Percentiles rank a stretch among this genome's conserved stretches.
phyloP scores from a whole-genome alignment of 2,888 invertebrate species.

The Cerastis rubricosa region DNA sequence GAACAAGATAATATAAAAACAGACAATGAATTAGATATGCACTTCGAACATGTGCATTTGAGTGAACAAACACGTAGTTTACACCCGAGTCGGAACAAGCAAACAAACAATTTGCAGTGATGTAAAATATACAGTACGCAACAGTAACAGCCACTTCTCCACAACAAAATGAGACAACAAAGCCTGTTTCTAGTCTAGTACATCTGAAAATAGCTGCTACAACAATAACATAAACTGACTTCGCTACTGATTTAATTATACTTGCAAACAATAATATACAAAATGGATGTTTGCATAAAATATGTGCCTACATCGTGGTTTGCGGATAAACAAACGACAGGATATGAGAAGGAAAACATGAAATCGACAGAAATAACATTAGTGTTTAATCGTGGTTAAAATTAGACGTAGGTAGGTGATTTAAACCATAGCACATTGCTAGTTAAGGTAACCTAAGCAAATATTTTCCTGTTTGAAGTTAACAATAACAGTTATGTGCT shows the following conservation, averaged over 20 bases:
- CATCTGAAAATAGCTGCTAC: slow-evolving; percentile 52
- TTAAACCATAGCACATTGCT: slow-evolving; percentile 22
- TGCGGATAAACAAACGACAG: slow-evolving; percentile 65
- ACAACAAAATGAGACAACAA: slow-evolving; percentile 48
- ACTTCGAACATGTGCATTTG: slow-evolving; percentile 14
- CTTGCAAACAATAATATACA: slow-evolving; percentile 57
- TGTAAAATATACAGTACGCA: slow-evolving; percentile 26
- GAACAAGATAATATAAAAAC: slow-evolving; percentile 8
- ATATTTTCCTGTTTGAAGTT: slow-evolving; percentile 16
- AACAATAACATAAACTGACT: slow-evolving; percentile 55
- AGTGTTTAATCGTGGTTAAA: slow-evolving; percentile 38
- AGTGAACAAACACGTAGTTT: slow-evolving; percentile 23
- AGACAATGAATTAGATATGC: slow-evolving; percentile 2
- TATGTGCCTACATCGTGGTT: slow-evolving; percentile 59
- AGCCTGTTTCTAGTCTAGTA: slow-evolving; percentile 45
- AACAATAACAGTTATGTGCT: background rate
- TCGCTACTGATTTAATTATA: slow-evolving; percentile 62
- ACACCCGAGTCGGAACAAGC: slow-evolving; percentile 1
- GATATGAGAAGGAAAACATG: slow-evolving; percentile 67
- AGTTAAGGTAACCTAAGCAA: background rate
- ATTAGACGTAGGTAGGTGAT: slow-evolving; percentile 7
- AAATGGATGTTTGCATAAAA: slow-evolving; percentile 63
- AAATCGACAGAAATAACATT: slow-evolving; percentile 58
- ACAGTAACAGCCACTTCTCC: slow-evolving; percentile 27
- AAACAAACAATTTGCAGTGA: slow-evolving; percentile 20